A percentile compares a stretch with the other conserved stretches of the same genome.
phyloP scores from a whole-genome alignment of 2,113 vertebrate genomes.

The Aegotheles bennettii region DNA sequence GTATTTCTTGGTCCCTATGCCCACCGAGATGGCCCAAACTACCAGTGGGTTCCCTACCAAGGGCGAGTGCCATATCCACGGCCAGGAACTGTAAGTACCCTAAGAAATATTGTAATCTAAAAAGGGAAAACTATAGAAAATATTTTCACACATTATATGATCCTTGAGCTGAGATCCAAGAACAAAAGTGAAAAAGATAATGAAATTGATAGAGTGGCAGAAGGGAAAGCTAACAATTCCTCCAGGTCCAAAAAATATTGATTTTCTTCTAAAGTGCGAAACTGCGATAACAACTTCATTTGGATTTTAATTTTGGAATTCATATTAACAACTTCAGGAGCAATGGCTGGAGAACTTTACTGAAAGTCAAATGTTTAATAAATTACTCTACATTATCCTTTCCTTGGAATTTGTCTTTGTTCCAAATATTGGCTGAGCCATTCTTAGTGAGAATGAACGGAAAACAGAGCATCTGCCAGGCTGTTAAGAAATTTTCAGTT shows the following conservation, averaged over 20 bases:
- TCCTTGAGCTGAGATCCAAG: not conserved
- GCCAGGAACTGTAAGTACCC: slow-evolving; percentile 91
- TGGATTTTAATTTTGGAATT: not conserved
- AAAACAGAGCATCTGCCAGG: not conserved
- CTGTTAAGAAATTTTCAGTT: not conserved
- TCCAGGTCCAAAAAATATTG: not conserved
- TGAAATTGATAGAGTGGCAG: not conserved
- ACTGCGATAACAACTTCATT: not conserved
- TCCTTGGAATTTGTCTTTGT: not conserved
- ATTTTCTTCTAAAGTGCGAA: not conserved
- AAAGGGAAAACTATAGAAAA: not conserved
- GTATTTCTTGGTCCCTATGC: slow-evolving; percentile 95
- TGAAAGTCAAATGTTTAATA: not conserved
- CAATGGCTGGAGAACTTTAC: not conserved
- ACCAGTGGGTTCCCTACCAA: slow-evolving; percentile 96
- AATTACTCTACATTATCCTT: not conserved
- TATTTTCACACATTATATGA: not conserved
- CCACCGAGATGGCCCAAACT: slow-evolving; percentile 94
- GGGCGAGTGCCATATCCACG: slow-evolving; percentile 94
- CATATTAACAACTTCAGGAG: not conserved
- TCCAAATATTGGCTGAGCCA: not conserved
- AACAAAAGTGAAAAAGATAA: not conserved
- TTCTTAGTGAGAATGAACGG: not conserved
- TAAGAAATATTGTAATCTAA: not conserved
- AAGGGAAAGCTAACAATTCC: not conserved